Percentiles rank a stretch among this genome's conserved stretches.
phyloP scores from a whole-genome alignment of 1,140 invertebrate species.

The Atta colombica region DNA sequence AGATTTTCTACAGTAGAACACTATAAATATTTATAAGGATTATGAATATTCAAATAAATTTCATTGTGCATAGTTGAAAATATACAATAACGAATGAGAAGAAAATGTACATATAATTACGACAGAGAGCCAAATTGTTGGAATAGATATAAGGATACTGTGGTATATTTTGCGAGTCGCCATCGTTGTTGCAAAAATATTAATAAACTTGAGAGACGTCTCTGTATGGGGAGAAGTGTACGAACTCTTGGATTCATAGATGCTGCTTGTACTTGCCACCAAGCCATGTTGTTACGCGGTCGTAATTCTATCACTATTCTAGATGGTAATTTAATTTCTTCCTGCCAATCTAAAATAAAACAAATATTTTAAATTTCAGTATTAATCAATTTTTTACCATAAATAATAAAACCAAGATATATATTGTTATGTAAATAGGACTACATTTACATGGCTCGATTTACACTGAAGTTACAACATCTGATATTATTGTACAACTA shows the following conservation, averaged over 20 bases:
- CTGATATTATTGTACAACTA: no score
- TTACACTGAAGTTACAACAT: no score
- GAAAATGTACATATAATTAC: background rate
- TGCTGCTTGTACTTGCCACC: conserved; percentile 93
- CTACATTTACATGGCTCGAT: no score
- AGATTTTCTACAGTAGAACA: conserved; percentile 72
- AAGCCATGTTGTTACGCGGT: conserved; percentile 92
- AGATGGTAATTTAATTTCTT: conserved; percentile 93
- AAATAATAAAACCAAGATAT: background rate
- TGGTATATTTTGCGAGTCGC: conserved; percentile 87
- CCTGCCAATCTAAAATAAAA: conserved; percentile 89
- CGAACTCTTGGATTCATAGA: conserved; percentile 96
- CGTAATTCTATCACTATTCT: conserved; percentile 92
- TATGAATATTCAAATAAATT: conserved; percentile 3
- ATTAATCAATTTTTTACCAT: conserved; percentile 4
- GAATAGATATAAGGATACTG: conserved; percentile 86
- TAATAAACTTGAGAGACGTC: conserved; percentile 91
- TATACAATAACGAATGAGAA: conserved; percentile 21
- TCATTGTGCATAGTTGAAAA: background rate
- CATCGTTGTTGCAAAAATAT: conserved; percentile 93
- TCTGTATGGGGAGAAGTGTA: conserved; percentile 91
- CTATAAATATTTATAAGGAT: conserved; percentile 69
- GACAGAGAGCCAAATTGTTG: background rate
- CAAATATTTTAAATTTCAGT: background rate
- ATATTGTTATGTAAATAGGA: no score